Conservation (phyloP, 2,113 vertebrate species). For the Scolopax mira region DNA sequence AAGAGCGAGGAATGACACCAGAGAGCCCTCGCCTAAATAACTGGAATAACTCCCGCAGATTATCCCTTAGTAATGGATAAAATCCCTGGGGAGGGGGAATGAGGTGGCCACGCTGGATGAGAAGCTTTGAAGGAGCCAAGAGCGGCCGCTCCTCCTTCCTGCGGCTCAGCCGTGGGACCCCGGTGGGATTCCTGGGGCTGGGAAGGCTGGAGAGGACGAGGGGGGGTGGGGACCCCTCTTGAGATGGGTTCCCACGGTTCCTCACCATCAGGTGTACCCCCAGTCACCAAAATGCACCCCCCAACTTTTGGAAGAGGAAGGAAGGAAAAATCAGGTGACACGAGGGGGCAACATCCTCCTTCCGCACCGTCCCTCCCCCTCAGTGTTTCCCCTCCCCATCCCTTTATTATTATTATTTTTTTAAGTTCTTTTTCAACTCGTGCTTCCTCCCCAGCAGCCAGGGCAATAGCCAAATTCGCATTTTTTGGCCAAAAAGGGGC, state of each 20-base stretch:
- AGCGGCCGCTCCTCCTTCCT: rapidly evolving
- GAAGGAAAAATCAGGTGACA: not conserved
- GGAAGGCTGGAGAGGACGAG: not conserved
- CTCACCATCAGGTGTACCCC: constrained; percentile 61
- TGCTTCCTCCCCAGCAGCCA: not conserved
- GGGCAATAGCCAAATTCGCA: not conserved
- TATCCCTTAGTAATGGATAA: not conserved
- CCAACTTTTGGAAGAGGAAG: constrained; percentile 52
- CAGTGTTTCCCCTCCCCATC: too few species aligned
- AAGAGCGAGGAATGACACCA: not conserved
- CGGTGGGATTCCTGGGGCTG: rapidly evolving
- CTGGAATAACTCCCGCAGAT: not conserved
- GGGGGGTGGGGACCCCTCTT: not conserved
- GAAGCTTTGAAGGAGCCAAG: not conserved
- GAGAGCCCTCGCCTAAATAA: not conserved
- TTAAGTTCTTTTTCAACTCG: not conserved
- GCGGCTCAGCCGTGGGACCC: not conserved
- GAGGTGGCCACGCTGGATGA: rapidly evolving
- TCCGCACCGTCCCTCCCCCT: not conserved
- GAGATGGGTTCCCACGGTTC: constrained; percentile 35
- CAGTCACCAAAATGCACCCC: constrained; percentile 38
- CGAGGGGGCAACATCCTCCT: not conserved
- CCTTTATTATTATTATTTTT: too few species aligned
- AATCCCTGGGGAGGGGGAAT: not conserved
- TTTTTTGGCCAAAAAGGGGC: not conserved